These are phyloP conservation scores for Omphaloscelis lunosa DNA, from an alignment of 2,888 invertebrate species.

Conservation along the genomic window DNA sequence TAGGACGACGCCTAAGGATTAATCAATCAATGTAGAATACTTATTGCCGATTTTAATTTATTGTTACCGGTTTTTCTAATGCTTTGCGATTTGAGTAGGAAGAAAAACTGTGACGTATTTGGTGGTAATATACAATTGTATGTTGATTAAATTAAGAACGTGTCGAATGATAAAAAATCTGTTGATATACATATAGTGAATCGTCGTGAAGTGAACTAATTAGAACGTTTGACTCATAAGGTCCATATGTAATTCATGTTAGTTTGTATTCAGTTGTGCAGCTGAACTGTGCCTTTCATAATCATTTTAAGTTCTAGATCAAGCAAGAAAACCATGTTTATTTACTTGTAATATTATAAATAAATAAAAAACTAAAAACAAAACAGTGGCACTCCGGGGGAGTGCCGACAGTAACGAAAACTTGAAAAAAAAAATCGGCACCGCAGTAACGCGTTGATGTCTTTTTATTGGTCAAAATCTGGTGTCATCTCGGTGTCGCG, in stretches of 20 bases:
- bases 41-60: background rate
- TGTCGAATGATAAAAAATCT: background rate
- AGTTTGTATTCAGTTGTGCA: background rate
- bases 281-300: background rate
- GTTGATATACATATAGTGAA: background rate
- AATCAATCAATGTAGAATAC: slow-evolving; percentile 25
- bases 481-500: too few relatives aligned
- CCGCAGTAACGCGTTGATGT: too few relatives aligned
- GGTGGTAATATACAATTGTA: background rate
- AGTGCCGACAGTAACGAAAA: too few relatives aligned
- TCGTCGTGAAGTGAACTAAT: background rate
- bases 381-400: too few relatives aligned
- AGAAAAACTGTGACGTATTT: slow-evolving; percentile 13
- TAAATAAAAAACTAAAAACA: too few relatives aligned
- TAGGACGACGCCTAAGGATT: background rate
- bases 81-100: background rate
- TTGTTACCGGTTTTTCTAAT: slow-evolving; percentile 4
- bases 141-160: background rate
- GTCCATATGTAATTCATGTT: background rate
- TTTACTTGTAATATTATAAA: too few relatives aligned
- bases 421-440: too few relatives aligned
- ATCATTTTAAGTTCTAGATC: background rate
- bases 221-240: background rate
- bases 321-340: background rate
- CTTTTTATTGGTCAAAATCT: too few relatives aligned